Conservation (phyloP, 1,140 invertebrate species). For the Megalopta genalis region DNA sequence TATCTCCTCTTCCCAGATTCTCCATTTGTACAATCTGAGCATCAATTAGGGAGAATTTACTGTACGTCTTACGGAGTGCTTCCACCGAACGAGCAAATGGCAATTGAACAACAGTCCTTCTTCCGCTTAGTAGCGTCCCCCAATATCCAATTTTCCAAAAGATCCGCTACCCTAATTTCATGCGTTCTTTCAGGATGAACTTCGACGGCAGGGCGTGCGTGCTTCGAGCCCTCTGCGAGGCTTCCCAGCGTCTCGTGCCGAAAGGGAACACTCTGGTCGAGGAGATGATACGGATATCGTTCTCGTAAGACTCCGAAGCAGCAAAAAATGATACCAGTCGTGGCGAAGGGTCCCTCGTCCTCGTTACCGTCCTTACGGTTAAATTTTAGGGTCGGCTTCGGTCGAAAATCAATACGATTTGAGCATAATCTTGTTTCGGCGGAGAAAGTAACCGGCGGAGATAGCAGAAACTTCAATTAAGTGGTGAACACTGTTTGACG, state of each 20-base stretch:
- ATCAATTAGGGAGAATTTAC: no score
- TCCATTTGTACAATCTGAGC: no score
- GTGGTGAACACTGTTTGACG: no score
- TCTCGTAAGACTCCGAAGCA: constrained; percentile 81
- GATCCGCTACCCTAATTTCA: constrained; percentile 9
- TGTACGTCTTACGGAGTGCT: no score
- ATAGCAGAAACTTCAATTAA: constrained; percentile 20
- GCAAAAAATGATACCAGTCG: neutral
- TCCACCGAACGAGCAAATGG: no score
- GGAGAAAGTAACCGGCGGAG: neutral
- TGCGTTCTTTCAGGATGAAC: constrained; percentile 82
- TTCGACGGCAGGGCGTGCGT: constrained; percentile 85
- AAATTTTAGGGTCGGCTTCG: neutral
- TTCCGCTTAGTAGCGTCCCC: neutral
- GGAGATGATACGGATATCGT: constrained; percentile 86
- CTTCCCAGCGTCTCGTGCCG: constrained; percentile 83
- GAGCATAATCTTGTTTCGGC: constrained; percentile 32
- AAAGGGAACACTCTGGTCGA: constrained; percentile 84
- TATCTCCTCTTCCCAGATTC: no score
- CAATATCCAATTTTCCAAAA: neutral
- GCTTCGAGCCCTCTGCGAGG: constrained; percentile 85
- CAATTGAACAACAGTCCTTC: neutral
- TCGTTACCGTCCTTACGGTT: neutral
- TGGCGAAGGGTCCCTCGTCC: constrained; percentile 3
- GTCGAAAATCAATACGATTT: constrained; percentile 36